These are phyloP conservation scores for Cryptotis parvus DNA, from an alignment of 2,113 vertebrate genomes.

Conservation along the genomic window DNA sequence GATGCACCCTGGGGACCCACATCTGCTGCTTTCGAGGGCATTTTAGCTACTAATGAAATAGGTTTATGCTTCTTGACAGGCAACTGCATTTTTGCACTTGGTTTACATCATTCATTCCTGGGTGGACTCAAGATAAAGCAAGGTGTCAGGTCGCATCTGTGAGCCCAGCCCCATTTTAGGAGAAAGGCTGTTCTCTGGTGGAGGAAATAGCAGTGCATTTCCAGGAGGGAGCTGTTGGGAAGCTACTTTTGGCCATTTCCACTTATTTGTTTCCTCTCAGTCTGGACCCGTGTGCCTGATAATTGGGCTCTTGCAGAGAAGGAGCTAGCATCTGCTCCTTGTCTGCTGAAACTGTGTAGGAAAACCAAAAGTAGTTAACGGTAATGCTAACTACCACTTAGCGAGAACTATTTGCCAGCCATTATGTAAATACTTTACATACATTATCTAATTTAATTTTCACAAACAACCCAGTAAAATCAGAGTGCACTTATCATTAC, in stretches of 20 bases:
- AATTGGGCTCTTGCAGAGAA: conserved; percentile 41
- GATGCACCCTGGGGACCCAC: neutral
- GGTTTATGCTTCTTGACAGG: neutral
- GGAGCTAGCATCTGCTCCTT: conserved; percentile 41
- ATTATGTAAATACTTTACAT: neutral
- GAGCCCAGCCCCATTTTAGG: neutral
- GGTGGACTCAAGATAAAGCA: neutral
- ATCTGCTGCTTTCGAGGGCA: neutral
- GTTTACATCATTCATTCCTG: neutral
- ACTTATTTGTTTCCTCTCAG: conserved; percentile 12
- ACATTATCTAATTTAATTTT: conserved; percentile 52
- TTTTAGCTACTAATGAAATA: neutral
- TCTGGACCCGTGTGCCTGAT: conserved; percentile 50
- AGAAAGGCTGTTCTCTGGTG: neutral
- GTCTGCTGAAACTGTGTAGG: conserved; percentile 58
- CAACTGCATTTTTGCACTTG: neutral
- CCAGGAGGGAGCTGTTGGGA: neutral
- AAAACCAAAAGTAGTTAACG: conserved; percentile 53
- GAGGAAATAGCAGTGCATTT: neutral
- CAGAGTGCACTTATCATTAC: neutral
- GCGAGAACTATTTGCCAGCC: conserved; percentile 46
- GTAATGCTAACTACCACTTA: conserved; percentile 32
- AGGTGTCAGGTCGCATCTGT: neutral
- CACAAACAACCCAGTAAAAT: neutral
- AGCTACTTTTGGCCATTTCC: conserved; percentile 51